Base-by-base conservation (phyloP, 2,797 vertebrate genomes). In the Gymnopithys bicolor region DNA sequence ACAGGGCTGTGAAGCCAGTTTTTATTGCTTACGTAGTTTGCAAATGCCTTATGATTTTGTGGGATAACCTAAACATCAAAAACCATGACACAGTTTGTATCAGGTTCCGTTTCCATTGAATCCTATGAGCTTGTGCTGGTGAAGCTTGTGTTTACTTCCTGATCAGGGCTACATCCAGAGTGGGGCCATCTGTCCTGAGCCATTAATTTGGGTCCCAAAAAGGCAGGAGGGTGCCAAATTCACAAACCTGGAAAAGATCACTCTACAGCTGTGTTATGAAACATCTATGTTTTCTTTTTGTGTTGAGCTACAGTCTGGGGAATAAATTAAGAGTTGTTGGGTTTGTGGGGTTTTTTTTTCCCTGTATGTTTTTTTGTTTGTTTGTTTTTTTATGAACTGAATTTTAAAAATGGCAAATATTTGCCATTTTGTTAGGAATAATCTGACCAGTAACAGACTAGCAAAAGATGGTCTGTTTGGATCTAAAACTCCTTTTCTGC, bases 161-260 rank as follows among this genome's bases (percentile, higher is more conserved):
- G 17, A 74, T 87, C 35, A 63, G 45, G 33, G n/a, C 64, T 67
- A 22, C 19, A 52, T 82, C 55, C 52, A 73, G 56, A 70, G 23
- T 22, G 28, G 28, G 33, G 45, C 60, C 15, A 14, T 80, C 76
- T 67, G 45, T 71, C 56, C 52, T 59, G 35, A 89, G 41, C 52
- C 37, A 35, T 87, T 87, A 55, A 79, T 85, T 67, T 87, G 68
- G 37, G 73, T 93, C 77, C 41, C 37, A 68, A 35, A 86, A 69
- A 88, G 30, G 28, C 63, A 59, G 33, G 11, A 79, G 43, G 18
- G 46, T 92, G 89, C 91, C 89, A 92, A 89, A 89, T 77, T 59
- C 71, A 67, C 66, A 94, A 81, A 88, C 85, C 86, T 96, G 89
- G 84, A 93, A 96, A 90, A 93, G 30, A 55, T 94, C 87, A 55